These are phyloP conservation scores for Rhipidura dahli DNA, from an alignment of 2,113 vertebrate genomes.

Conservation along the genomic window DNA sequence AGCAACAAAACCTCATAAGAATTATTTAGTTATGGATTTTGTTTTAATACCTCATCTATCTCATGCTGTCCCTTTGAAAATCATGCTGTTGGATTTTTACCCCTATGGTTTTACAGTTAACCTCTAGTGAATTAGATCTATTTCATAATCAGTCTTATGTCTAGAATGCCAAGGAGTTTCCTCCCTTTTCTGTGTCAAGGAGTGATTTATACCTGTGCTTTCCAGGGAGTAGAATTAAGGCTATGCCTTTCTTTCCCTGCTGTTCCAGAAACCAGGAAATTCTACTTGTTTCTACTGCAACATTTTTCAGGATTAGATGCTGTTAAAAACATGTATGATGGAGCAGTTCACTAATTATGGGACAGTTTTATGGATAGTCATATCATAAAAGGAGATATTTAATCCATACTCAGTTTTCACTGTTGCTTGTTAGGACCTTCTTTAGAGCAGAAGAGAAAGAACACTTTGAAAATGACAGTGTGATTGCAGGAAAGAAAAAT, in stretches of 20 bases:
- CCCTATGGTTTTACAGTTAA: background rate
- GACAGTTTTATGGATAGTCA: background rate
- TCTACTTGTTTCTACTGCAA: background rate
- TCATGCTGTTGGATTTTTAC: background rate
- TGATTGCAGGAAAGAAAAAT: background rate
- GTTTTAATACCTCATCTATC: background rate
- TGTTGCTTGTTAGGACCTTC: background rate
- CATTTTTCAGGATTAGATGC: background rate
- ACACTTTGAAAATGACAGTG: background rate
- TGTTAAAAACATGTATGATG: background rate
- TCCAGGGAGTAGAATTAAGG: background rate
- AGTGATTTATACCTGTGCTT: background rate
- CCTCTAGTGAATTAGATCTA: background rate
- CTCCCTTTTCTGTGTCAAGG: background rate
- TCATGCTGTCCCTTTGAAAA: background rate
- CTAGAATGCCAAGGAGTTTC: background rate
- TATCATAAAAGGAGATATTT: background rate
- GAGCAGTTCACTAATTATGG: background rate
- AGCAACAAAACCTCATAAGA: background rate
- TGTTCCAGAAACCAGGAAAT: background rate
- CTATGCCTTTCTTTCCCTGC: background rate
- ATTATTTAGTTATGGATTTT: background rate
- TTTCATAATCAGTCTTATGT: background rate
- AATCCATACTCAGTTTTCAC: background rate
- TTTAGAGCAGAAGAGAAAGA: background rate